Percentiles rank a stretch among this genome's conserved stretches.
Evolutionary conservation across 2,888 invertebrate species (phyloP).

Genomic region (Diaperis boleti): DNA sequence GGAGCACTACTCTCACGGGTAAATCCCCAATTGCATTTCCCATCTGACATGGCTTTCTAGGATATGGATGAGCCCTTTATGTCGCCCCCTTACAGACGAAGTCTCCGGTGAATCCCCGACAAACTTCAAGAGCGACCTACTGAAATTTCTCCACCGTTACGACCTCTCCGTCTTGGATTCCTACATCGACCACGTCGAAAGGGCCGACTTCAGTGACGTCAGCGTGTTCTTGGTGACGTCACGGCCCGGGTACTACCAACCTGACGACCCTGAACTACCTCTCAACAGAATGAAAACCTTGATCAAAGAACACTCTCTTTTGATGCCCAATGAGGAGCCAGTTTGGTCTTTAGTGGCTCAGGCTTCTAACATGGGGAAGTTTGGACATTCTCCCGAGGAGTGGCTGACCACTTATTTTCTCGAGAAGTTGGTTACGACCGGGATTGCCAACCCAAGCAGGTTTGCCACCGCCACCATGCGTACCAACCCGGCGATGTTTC

Average conservation of each 20-base stretch:
- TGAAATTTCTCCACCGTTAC: not conserved
- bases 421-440: not conserved
- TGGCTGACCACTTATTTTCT: not conserved
- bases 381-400: not conserved
- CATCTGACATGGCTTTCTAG: not conserved
- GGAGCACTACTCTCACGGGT: slow-evolving; percentile 94
- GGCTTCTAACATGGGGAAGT: not conserved
- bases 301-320: not conserved
- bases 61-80: not conserved
- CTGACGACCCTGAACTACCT: not conserved
- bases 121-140: slow-evolving; percentile 1
- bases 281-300: not conserved
- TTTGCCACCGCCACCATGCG: not conserved
- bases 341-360: not conserved
- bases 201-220: slow-evolving; percentile 1
- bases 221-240: not conserved
- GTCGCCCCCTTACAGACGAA: not conserved
- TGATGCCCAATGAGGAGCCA: not conserved
- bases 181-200: not conserved
- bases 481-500: not conserved
- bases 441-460: not conserved
- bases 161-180: not conserved
- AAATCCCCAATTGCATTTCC: slow-evolving; percentile 26
- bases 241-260: not conserved
- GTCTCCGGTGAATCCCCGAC: slow-evolving; percentile 2